Percentiles rank a stretch among this genome's conserved stretches.
These are phyloP conservation scores for Alcis repandata DNA, from an alignment of 2,888 invertebrate genomes.

Conservation along the genomic window DNA sequence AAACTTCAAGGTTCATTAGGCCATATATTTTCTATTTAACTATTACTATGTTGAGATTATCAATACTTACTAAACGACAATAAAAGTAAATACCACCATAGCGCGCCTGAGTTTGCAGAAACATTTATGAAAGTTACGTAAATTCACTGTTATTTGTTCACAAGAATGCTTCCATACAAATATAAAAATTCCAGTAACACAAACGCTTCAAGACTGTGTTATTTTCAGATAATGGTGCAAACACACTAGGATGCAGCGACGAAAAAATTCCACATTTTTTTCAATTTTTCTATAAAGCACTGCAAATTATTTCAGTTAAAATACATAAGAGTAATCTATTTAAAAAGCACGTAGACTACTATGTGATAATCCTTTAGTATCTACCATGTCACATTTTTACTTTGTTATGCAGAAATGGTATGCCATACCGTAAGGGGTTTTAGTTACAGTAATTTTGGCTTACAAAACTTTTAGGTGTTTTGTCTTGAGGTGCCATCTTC, in stretches of 20 bases:
- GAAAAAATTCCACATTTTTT: background rate
- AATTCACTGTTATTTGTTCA: conserved; percentile 13
- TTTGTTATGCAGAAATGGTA: no score
- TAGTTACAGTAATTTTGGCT: no score
- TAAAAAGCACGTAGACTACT: no score
- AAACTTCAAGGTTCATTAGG: background rate
- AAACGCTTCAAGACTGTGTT: conserved; percentile 29
- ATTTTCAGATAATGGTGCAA: conserved; percentile 40
- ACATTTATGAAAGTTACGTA: conserved; percentile 4
- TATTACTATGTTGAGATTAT: background rate
- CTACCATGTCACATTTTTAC: no score
- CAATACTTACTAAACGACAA: background rate
- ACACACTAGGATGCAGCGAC: conserved; percentile 31
- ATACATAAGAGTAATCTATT: no score
- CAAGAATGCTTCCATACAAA: conserved; percentile 23
- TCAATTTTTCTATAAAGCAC: no score
- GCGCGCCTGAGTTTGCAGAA: background rate
- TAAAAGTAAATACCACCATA: background rate
- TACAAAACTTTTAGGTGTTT: no score
- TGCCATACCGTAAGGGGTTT: no score
- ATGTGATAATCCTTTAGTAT: no score
- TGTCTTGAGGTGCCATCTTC: no score
- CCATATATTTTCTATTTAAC: background rate
- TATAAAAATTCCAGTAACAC: conserved; percentile 32
- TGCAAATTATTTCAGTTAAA: no score